Evolutionary conservation across 30 jellyfish, hydroid and myxozoan species (phyloP).

Genomic region (Catostylus mosaicus): DNA sequence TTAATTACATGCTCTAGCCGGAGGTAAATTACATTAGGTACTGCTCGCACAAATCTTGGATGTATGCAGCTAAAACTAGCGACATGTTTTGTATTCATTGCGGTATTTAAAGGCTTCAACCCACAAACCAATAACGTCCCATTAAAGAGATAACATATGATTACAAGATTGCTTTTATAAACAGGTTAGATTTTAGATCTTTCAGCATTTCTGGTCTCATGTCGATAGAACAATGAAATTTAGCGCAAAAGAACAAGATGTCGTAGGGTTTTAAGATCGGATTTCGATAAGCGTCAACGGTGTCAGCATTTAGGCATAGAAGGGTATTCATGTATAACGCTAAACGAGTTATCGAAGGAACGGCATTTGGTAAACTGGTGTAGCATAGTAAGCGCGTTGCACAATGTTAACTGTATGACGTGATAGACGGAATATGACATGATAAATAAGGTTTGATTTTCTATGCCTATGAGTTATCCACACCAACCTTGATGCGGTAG

Average conservation of each 20-base stretch:
- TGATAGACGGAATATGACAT: too few relatives aligned
- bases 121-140: slow-evolving; percentile 57
- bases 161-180: slow-evolving; percentile 14
- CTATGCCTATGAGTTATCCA: too few relatives aligned
- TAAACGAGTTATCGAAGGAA: too few relatives aligned
- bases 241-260: background rate
- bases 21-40: slow-evolving; percentile 20
- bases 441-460: too few relatives aligned
- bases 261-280: too few relatives aligned
- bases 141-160: slow-evolving; percentile 32
- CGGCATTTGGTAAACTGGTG: too few relatives aligned
- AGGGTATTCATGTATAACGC: too few relatives aligned
- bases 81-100: slow-evolving; percentile 20
- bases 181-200: slow-evolving; percentile 6
- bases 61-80: slow-evolving; percentile 4
- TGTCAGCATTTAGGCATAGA: too few relatives aligned
- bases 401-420: too few relatives aligned
- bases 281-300: too few relatives aligned
- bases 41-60: slow-evolving; percentile 15
- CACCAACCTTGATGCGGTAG: too few relatives aligned
- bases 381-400: too few relatives aligned
- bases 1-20: slow-evolving; percentile 1
- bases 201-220: background rate
- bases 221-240: background rate
- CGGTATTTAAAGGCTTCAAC: slow-evolving; percentile 36